Evolutionary conservation across 92 coral and sea anemone genomes (phyloP), one percentile per base, ranked within the genome.

Genomic region (Hydrozoanthus gracilis): DNA sequence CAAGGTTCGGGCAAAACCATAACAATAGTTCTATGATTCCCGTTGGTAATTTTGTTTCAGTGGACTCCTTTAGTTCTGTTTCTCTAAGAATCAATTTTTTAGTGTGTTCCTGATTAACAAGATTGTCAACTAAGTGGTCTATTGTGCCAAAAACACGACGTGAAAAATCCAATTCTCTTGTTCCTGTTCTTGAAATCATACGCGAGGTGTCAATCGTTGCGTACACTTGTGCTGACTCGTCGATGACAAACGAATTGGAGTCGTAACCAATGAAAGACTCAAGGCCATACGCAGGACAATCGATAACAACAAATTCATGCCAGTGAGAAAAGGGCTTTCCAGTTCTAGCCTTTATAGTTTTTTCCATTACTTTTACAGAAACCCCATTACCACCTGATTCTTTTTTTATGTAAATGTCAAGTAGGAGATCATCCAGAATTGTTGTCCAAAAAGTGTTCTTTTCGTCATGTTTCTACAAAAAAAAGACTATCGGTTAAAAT

Each of bases 1-100:
- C 8, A 64, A 64, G 69, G 18, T 64, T 64, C 3, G 69, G 69
- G 69, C 69, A 64, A 64, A 64, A 64, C 69, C 69, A 64, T 4
- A 1, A 3, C 13, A 64, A n/a, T 13, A 64, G 3, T 64, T 64
- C 35, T n/a, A 64, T 4, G 18, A 64, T 9, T 4, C 20, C 8
- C 18, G 18, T 4, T 60, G 66, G 16, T 60, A 60, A 64, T 15
- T 27, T 27, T 27, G 69, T 64, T 2, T n/a, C 7, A 3, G 5
- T 8, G n/a, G 69, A 64, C 3, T 13, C 69, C 18, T 64, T 10
- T 15, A 64, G 35, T 7, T 4, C 20, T n/a, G 12, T 18, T 3
- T 64, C 69, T 64, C 69, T 64, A 64, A 64, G 69, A 14, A n/a
- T 64, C 18, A 64, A 35, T 3, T 64, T 64, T n/a, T 3, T 17